A percentile compares a stretch with the other conserved stretches of the same genome.
Conservation (phyloP, 2,797 vertebrate genomes). For the Hephaestus fuliginosus region DNA sequence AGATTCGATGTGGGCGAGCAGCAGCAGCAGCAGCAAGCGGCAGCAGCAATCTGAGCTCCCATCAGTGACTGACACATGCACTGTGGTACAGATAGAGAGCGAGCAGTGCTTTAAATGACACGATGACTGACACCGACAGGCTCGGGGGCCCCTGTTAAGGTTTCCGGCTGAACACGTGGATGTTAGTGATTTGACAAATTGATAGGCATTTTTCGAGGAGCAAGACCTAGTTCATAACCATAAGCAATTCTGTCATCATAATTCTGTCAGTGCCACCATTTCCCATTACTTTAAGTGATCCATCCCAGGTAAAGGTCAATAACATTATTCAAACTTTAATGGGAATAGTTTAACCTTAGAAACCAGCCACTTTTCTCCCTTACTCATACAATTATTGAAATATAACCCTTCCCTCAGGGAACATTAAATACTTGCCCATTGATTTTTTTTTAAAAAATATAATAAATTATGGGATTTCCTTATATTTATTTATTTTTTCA, state of each 20-base stretch:
- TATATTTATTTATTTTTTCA: slow-evolving; percentile 13
- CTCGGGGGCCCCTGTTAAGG: slow-evolving; percentile 61
- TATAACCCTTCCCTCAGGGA: slow-evolving; percentile 57
- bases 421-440: slow-evolving; percentile 56
- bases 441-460: slow-evolving; percentile 40
- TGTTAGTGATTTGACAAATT: slow-evolving; percentile 80
- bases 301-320: slow-evolving; percentile 81
- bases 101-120: slow-evolving; percentile 62
- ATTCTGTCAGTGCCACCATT: slow-evolving; percentile 75
- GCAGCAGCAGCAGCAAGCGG: slow-evolving; percentile 23
- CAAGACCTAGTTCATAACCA: slow-evolving; percentile 77
- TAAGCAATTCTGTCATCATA: slow-evolving; percentile 79
- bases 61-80: slow-evolving; percentile 65
- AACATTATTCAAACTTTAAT: slow-evolving; percentile 84
- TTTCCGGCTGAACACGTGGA: slow-evolving; percentile 64
- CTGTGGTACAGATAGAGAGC: slow-evolving; percentile 47
- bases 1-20: slow-evolving; percentile 41
- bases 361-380: slow-evolving; percentile 67
- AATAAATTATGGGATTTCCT: slow-evolving; percentile 30
- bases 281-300: slow-evolving; percentile 81
- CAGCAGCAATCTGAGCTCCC: slow-evolving; percentile 52
- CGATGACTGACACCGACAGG: slow-evolving; percentile 72
- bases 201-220: slow-evolving; percentile 73
- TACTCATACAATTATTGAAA: slow-evolving; percentile 62
- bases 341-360: slow-evolving; percentile 79